These are phyloP conservation scores for Nothobranchius furzeri DNA, from an alignment of 2,113 vertebrate genomes.

Conservation along the genomic window DNA sequence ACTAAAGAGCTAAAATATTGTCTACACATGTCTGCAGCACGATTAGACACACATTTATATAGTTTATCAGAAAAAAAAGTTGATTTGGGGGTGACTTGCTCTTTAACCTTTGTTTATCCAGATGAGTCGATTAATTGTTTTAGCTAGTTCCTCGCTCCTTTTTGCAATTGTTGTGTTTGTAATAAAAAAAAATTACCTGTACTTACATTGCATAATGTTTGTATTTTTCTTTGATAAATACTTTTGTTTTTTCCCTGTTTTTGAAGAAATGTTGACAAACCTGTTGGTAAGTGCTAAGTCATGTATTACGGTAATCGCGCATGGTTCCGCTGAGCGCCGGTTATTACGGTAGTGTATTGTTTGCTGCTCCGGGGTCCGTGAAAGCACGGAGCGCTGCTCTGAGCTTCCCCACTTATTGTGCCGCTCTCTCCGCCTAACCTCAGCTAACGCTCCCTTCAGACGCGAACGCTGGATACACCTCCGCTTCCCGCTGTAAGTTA, in stretches of 20 bases:
- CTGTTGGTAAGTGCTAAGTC: neutral
- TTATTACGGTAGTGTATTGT: conserved; percentile 68
- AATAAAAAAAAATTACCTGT: too few relatives aligned
- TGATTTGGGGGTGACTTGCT: too few relatives aligned
- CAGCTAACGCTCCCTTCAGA: conserved; percentile 1
- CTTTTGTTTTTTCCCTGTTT: too few relatives aligned
- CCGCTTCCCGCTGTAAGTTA: conserved; percentile 55
- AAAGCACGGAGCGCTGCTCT: conserved; percentile 54
- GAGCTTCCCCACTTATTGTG: conserved; percentile 27
- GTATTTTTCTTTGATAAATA: neutral
- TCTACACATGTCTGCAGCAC: too few relatives aligned
- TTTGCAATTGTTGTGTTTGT: too few relatives aligned
- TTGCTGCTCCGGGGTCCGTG: conserved; percentile 38
- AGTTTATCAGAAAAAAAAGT: too few relatives aligned
- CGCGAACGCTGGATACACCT: conserved; percentile 19
- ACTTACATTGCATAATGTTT: neutral
- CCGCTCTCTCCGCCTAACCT: neutral
- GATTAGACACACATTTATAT: too few relatives aligned
- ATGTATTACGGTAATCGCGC: conserved; percentile 58
- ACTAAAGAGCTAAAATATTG: too few relatives aligned
- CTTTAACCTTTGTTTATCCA: too few relatives aligned
- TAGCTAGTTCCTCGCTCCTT: too few relatives aligned
- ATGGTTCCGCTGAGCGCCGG: neutral
- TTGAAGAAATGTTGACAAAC: too few relatives aligned
- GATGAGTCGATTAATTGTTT: too few relatives aligned